phyloP scores from a whole-genome alignment of 2,113 vertebrate genomes.

The Rhipidura dahli region DNA sequence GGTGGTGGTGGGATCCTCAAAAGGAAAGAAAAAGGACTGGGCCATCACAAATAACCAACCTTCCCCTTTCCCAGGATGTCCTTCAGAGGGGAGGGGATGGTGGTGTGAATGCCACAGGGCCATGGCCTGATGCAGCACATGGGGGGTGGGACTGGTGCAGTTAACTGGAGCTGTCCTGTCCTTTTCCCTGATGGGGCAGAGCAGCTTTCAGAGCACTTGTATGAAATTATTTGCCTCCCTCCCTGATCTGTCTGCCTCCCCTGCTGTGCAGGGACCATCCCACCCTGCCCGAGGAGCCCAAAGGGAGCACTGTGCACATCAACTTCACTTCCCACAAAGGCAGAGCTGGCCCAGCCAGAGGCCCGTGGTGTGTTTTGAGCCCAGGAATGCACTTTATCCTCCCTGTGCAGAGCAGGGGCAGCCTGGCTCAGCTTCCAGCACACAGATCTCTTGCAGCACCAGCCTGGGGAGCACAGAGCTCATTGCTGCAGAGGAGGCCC shows the following conservation, averaged over 20 bases:
- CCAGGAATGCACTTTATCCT: neutral
- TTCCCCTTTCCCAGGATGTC: neutral
- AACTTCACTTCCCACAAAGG: neutral
- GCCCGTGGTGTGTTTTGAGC: neutral
- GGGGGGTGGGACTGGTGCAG: accelerated
- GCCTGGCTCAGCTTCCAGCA: neutral
- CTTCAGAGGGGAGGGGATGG: neutral
- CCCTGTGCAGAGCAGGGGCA: neutral
- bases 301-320: no score
- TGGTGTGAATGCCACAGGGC: neutral
- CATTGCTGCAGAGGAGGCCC: neutral
- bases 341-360: neutral
- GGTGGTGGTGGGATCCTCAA: neutral
- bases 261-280: accelerated
- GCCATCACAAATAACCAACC: neutral
- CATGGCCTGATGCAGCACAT: neutral
- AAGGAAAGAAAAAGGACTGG: neutral
- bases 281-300: neutral
- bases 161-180: neutral
- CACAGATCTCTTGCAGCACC: neutral
- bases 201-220: neutral
- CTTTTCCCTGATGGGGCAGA: neutral
- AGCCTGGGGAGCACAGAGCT: neutral
- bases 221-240: neutral
- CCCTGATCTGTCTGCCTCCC: neutral